phyloP scores from a whole-genome alignment of 2,797 vertebrate genomes.

The Spheniscus humboldti region DNA sequence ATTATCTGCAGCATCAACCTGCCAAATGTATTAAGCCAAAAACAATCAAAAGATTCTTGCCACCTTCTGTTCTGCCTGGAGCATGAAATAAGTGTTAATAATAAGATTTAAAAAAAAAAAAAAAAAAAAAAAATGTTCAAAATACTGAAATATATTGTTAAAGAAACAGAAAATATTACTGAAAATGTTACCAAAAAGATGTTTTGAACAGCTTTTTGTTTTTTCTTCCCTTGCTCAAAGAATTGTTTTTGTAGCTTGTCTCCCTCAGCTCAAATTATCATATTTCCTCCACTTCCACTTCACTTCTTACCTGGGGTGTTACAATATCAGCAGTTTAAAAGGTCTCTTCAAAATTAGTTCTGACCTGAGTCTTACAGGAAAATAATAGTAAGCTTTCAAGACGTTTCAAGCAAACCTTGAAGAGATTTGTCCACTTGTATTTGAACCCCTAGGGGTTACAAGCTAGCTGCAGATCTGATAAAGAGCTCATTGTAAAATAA shows the following conservation, averaged over 20 bases:
- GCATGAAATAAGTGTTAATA: background rate
- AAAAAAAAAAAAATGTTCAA: no score
- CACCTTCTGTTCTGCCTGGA: background rate
- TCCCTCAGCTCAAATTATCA: background rate
- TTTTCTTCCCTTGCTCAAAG: background rate
- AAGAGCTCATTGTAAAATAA: slow-evolving; percentile 28
- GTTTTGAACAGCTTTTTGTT: background rate
- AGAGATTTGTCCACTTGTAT: background rate
- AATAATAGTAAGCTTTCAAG: background rate
- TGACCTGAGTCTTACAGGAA: background rate
- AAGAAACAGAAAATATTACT: background rate
- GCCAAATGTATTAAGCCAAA: background rate
- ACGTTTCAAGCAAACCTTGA: background rate
- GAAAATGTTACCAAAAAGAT: background rate
- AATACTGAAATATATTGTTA: background rate
- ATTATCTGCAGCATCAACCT: background rate
- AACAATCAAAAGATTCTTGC: background rate
- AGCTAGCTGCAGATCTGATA: background rate
- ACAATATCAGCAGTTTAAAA: background rate
- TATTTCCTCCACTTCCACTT: background rate
- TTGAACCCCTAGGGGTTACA: background rate
- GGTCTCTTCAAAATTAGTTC: background rate
- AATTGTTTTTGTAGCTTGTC: background rate
- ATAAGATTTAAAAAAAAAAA: background rate
- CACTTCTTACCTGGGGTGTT: background rate